Evolutionary conservation across 2,113 vertebrate genomes (phyloP), one percentile per base, ranked within the genome.

Genomic region (Tragulus kanchil): DNA sequence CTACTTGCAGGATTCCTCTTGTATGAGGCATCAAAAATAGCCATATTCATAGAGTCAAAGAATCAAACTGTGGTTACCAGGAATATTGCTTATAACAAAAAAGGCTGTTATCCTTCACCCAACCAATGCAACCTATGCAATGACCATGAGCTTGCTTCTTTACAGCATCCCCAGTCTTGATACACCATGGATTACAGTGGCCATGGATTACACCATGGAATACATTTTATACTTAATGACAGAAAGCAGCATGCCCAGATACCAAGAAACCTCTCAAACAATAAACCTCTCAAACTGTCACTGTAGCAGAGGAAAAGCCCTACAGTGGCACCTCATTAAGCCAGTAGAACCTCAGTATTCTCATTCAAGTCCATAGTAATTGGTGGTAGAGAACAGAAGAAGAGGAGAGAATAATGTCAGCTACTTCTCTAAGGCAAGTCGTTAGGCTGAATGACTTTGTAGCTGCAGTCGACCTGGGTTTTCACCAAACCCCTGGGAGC

Each of bases 91-190:
- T 36, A 36, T 36, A 52, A 52, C 52, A 45, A 50, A 77, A 61
- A 4, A 14, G 5, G 6, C 16, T 62, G 42, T 26, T 62, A 3
- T 67, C 25, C 25, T 25, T 7, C 42, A 2, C 16, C 4, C 21
- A 13, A 45, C 25, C 3, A 19, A 21, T 7, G 13, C 3, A 0
- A 45, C 25, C 3, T 25, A 21, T 7, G 13, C 3, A 0, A 25
- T 3, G 21, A 28, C 31, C 31, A 3, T 21, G 8, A 14, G 11
- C 86, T 90, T 61, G 10, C 73, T 10, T 67, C 58, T 28, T 67
- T 45, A 62, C 5, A 83, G 2, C 25, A 42, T 36, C 62, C 1
- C 19, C 31, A 25, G 12, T 61, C 36, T 25, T 8, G 61, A 65
- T 19, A 48, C 10, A 56, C 12, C 36, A n/a, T 85, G 2, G 31